phyloP scores from a whole-genome alignment of 2,888 invertebrate species.

The Patella caerulea region DNA sequence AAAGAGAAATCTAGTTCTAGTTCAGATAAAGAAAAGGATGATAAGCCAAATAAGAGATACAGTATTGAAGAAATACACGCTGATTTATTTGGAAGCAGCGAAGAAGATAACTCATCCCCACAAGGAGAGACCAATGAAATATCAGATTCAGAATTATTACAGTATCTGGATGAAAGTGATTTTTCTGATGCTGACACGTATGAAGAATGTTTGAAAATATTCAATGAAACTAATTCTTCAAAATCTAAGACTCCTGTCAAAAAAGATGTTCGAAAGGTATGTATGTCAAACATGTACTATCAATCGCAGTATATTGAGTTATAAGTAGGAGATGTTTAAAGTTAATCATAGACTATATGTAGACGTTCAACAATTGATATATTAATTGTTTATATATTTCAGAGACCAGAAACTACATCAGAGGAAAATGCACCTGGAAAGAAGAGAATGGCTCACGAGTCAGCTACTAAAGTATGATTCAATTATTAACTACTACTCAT shows the following conservation, averaged over 20 bases:
- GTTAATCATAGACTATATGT: not conserved
- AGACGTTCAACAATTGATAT: slow-evolving; percentile 1
- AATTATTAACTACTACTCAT: too few relatives aligned
- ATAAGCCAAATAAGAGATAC: slow-evolving; percentile 18
- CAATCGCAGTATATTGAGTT: too few relatives aligned
- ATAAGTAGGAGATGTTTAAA: too few relatives aligned
- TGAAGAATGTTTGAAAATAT: slow-evolving; percentile 88
- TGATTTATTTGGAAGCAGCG: slow-evolving; percentile 54
- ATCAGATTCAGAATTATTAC: slow-evolving; percentile 23
- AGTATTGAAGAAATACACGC: slow-evolving; percentile 48
- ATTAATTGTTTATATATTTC: slow-evolving; percentile 13
- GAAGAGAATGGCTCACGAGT: slow-evolving; percentile 80
- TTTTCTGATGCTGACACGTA: slow-evolving; percentile 77
- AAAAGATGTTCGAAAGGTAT: slow-evolving; percentile 33
- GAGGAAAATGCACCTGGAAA: slow-evolving; percentile 41
- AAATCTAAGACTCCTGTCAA: slow-evolving; percentile 29
- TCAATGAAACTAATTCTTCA: slow-evolving; percentile 78
- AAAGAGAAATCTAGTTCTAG: not conserved
- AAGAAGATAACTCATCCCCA: slow-evolving; percentile 10
- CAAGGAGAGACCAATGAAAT: slow-evolving; percentile 24
- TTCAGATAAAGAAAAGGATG: not conserved
- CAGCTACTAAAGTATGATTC: slow-evolving; percentile 43
- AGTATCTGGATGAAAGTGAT: slow-evolving; percentile 43
- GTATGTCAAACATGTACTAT: not conserved
- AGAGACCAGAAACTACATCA: slow-evolving; percentile 24